Evolutionary conservation across 2,888 invertebrate species (phyloP), one percentile per base, ranked within the genome.

Genomic region (Euproctis similis): DNA sequence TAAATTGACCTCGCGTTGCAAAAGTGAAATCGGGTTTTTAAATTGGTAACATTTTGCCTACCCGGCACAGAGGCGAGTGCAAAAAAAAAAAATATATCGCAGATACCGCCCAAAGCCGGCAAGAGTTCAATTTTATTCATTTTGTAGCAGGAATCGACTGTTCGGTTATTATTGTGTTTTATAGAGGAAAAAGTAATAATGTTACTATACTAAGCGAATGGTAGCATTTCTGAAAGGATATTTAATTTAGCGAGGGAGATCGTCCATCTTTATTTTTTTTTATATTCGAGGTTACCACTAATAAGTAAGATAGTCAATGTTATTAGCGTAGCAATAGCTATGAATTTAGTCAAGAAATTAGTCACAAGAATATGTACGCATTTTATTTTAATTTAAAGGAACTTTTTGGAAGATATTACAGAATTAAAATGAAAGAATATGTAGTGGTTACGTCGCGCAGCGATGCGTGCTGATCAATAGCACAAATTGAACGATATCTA

Each of bases 61-160:
- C 42, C 46, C 34, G 51, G 59, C 60, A 49, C 37, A 47, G 49
- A 44, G 37, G 44, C 48, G 46, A 37, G 42, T 52, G 47, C 56
- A 59, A 55, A 62, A 42, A 53, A 50, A 14, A 4, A 14, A 4
- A 14, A 14, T 4, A 14, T 4, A 14, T 14, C 40, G 45, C 43
- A 40, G 35, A 36, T 32, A 59, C 58, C 62, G 62, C 61, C 59
- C 47, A 63, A 69, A 70, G 65, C 66, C 64, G 66, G 61, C 64
- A n/a, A n/a, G 56, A 62, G 32, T 43, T 27, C 39, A 28, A 42
- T 43, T 54, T 55, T 42, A 39, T 45, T 48, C 48, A 49, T 35
- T 47, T 49, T 49, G 49, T 48, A 49, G 42, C 37, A 32, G 32
- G 34, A 42, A 48, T 44, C 34, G 46, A 47, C 41, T 46, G 41